Percentiles rank a stretch among this genome's conserved stretches.
phyloP scores from a whole-genome alignment of 2,888 invertebrate species.

The Erannis defoliaria region DNA sequence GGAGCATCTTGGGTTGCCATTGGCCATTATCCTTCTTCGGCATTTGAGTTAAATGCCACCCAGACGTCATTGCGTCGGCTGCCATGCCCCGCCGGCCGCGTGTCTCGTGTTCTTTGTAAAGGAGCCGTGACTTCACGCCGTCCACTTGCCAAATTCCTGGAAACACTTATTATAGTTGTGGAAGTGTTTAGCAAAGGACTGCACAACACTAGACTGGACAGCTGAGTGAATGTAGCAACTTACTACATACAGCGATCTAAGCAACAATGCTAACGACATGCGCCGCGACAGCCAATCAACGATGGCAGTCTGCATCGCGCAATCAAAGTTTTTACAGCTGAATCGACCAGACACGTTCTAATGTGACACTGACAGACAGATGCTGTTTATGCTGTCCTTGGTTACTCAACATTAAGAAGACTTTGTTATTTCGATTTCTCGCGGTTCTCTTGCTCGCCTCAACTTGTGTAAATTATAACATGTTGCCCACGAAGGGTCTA shows the following conservation, averaged over 20 bases:
- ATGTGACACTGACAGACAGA: too few species aligned
- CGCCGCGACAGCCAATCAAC: not conserved
- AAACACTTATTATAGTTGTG: constrained; percentile 1
- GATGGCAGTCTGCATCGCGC: too few species aligned
- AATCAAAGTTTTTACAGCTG: not conserved
- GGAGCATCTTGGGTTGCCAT: too few species aligned
- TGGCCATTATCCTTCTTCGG: not conserved
- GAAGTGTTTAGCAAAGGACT: not conserved
- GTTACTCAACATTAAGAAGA: too few species aligned
- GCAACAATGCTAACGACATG: not conserved
- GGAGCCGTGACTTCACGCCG: not conserved
- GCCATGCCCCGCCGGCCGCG: not conserved
- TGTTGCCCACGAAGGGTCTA: too few species aligned
- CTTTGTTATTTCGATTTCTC: too few species aligned
- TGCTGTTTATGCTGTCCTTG: too few species aligned
- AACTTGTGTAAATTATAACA: too few species aligned
- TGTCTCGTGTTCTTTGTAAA: not conserved
- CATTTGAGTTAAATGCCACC: not conserved
- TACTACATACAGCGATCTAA: not conserved
- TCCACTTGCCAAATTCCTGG: constrained; percentile 3
- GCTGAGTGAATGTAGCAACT: not conserved
- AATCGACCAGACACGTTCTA: too few species aligned
- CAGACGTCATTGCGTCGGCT: not conserved
- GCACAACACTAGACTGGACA: not conserved
- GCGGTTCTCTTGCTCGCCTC: too few species aligned